Percentiles rank a stretch among this genome's conserved stretches.
phyloP scores from a whole-genome alignment of 2,888 invertebrate genomes.

The Tinea semifulvella region DNA sequence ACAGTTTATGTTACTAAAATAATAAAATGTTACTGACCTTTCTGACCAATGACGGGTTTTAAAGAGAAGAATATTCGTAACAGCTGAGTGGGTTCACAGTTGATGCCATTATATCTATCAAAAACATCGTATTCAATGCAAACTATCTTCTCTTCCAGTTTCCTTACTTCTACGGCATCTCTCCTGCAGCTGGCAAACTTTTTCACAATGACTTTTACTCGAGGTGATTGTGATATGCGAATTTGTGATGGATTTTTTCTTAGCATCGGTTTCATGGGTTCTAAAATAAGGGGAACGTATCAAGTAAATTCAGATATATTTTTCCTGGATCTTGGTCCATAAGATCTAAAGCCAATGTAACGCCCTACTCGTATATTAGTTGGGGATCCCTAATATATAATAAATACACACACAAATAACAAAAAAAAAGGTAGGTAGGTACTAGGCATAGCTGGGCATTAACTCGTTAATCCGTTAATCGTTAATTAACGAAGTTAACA shows the following conservation, averaged over 20 bases:
- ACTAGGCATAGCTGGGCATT: no score
- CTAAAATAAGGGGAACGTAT: background rate
- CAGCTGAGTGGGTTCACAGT: slow-evolving; percentile 28
- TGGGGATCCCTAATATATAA: no score
- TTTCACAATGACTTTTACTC: slow-evolving; percentile 43
- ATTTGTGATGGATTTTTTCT: background rate
- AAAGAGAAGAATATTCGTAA: slow-evolving; percentile 48
- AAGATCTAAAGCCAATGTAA: no score
- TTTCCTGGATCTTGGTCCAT: no score
- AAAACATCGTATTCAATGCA: slow-evolving; percentile 51
- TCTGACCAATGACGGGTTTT: slow-evolving; percentile 24
- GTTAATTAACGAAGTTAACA: no score
- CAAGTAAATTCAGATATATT: no score
- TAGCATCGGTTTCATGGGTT: background rate
- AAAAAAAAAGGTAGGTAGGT: no score
- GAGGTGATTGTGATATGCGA: slow-evolving; percentile 35
- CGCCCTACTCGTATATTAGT: no score
- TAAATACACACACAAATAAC: no score
- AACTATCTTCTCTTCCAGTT: slow-evolving; percentile 45
- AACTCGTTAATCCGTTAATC: no score
- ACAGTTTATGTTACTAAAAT: no score
- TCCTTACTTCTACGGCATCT: slow-evolving; percentile 40
- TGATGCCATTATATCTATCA: slow-evolving; percentile 19
- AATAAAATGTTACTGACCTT: background rate
- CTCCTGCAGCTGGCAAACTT: slow-evolving; percentile 41